Base-by-base conservation (phyloP, 2,888 invertebrate species). In the Monochamus alternatus region DNA sequence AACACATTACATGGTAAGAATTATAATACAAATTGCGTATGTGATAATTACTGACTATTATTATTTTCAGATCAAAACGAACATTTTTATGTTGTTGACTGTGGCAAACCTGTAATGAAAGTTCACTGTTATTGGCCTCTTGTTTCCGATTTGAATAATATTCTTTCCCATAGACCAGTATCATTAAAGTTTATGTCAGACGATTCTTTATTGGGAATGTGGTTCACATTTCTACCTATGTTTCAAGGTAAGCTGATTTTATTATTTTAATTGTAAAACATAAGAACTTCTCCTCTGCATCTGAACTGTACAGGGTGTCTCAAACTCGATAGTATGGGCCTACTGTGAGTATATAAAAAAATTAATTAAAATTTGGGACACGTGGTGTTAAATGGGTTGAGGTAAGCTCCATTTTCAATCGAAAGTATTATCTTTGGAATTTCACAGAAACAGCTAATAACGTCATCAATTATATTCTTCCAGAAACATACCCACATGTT, bases 61-160 rank as follows among this genome's bases (percentile, higher is more conserved):
- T 55, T 1, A 55, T 84, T 86, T 87, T 55, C 83, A 94, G 94
- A 95, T 89, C 92, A 93, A 2, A 92, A 92, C 31, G 93, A 93
- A 85, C 97, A 97, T 88, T 94, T 94, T 85, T 94, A 93, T 85
- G 97, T 98, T 31, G 98, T 98, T 66, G 97, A 98, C 88, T 98
- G 98, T 87, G 95, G 94, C 12, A 92, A 94, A 80, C 92, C 95
- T 76, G 96, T 98, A 31, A 98, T 99, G 97, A 97, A 97, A 90
- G 97, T 98, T 87, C 98, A 99, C 88, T 98, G 98, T 89, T 98
- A 98, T 89, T 99, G 98, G 98, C 98, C 98, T 0, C 91, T 98
- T 7, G 97, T 98, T 51, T 98, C 97, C 0, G 98, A 99, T 90
- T 93, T 99, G 83, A 98, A 98, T 87, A 99, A 98, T 88, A 96